Percentiles rank a stretch among this genome's conserved stretches.
Conservation (phyloP, 2,888 invertebrate species). For the Macrosiphum euphorbiae region DNA sequence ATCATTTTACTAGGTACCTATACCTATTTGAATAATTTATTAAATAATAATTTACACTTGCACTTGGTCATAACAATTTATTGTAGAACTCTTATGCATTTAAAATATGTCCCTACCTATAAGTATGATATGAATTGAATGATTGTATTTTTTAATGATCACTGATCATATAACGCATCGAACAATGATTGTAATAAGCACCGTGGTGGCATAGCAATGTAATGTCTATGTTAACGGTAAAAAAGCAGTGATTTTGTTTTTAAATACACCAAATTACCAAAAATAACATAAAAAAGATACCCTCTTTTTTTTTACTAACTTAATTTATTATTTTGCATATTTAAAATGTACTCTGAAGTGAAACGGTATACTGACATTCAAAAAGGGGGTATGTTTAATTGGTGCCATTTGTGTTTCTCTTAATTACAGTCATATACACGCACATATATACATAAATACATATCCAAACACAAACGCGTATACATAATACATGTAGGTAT, state of each 20-base stretch:
- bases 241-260: background rate
- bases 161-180: background rate
- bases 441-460: background rate
- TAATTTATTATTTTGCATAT: slow-evolving; percentile 1
- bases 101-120: background rate
- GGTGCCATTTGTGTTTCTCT: slow-evolving; percentile 40
- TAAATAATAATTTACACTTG: background rate
- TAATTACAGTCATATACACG: slow-evolving; percentile 11
- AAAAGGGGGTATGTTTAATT: slow-evolving; percentile 40
- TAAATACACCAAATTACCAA: background rate
- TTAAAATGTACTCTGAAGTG: background rate
- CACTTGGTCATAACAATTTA: background rate
- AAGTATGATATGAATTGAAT: background rate
- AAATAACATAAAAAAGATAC: slow-evolving; percentile 1
- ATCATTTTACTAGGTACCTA: background rate
- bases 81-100: background rate
- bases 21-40: background rate
- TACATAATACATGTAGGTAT: background rate
- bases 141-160: background rate
- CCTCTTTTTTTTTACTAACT: background rate
- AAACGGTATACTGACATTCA: slow-evolving; percentile 2
- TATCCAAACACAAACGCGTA: background rate
- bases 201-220: background rate
- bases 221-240: background rate
- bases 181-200: background rate